Evolutionary conservation across 2,888 invertebrate genomes (phyloP).

Genomic region (Drosophila melanosoma): DNA sequence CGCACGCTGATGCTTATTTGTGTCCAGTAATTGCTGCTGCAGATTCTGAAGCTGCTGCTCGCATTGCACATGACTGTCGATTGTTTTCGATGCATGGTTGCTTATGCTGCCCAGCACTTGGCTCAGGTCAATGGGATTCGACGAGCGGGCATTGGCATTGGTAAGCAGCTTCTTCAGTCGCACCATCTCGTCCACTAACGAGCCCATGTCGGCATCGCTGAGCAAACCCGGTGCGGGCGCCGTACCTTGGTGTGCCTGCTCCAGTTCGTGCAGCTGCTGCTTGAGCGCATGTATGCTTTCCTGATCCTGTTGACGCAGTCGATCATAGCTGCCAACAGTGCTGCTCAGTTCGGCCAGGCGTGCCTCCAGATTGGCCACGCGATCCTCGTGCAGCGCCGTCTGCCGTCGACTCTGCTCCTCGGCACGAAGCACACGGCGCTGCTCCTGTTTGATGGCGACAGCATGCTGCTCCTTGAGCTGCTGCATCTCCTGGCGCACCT

Average conservation of each 20-base stretch:
- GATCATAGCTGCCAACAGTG: conserved; percentile 91
- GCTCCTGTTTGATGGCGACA: conserved; percentile 90
- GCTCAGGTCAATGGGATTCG: conserved; percentile 87
- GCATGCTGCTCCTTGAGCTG: conserved; percentile 90
- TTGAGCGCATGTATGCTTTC: conserved; percentile 88
- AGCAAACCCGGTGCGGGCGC: conserved; percentile 46
- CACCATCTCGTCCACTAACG: conserved; percentile 88
- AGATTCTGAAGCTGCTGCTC: conserved; percentile 88
- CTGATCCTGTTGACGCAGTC: conserved; percentile 90
- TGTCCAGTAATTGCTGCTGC: conserved; percentile 88
- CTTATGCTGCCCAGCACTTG: conserved; percentile 86
- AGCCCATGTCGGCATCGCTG: conserved; percentile 86
- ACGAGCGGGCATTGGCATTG: conserved; percentile 87
- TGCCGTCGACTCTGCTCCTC: conserved; percentile 90
- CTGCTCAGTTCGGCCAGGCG: conserved; percentile 92
- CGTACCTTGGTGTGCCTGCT: conserved; percentile 48
- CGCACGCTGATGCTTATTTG: conserved; percentile 84
- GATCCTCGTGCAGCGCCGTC: conserved; percentile 90
- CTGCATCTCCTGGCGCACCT: conserved; percentile 90
- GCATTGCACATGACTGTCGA: conserved; percentile 86
- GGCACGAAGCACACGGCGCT: conserved; percentile 89
- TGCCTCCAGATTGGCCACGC: conserved; percentile 91
- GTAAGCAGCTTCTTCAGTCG: conserved; percentile 88
- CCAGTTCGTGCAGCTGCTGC: conserved; percentile 78
- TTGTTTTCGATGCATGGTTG: conserved; percentile 39